A percentile compares a stretch with the other conserved stretches of the same genome.
phyloP scores from a whole-genome alignment of 2,888 invertebrate genomes.

The Opisthograptis luteolata region DNA sequence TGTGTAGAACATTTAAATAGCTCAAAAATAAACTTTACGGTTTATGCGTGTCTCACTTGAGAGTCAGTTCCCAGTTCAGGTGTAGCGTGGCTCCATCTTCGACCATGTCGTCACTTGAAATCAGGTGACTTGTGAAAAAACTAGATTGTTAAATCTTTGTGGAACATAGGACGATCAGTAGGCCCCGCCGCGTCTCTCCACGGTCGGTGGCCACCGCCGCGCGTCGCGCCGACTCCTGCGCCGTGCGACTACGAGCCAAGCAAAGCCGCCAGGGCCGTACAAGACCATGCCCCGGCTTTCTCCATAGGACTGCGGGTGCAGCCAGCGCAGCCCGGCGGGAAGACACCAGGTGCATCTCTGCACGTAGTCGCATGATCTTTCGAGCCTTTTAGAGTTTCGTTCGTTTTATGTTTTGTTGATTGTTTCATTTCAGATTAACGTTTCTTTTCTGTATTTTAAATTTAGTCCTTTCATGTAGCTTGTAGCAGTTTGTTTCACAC shows the following conservation, averaged over 20 bases:
- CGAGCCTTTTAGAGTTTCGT: conserved; percentile 28
- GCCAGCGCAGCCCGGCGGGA: conserved; percentile 70
- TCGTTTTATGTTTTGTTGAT: background rate
- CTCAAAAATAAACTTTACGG: no score
- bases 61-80: no score
- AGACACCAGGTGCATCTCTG: conserved; percentile 80
- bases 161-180: conserved; percentile 84
- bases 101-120: no score
- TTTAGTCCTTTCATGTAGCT: background rate
- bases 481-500: background rate
- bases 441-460: background rate
- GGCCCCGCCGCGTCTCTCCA: conserved; percentile 92
- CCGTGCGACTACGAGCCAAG: conserved; percentile 95
- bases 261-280: conserved; percentile 84
- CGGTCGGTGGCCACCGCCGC: conserved; percentile 89
- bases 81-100: no score
- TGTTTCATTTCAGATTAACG: background rate
- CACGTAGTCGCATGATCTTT: conserved; percentile 22
- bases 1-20: no score
- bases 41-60: no score
- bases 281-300: conserved; percentile 85
- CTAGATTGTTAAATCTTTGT: no score
- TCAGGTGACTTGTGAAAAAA: no score
- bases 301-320: conserved; percentile 85
- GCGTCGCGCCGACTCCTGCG: conserved; percentile 89